phyloP scores from a whole-genome alignment of 2,113 vertebrate genomes.

The Leucoraja erinaceus region DNA sequence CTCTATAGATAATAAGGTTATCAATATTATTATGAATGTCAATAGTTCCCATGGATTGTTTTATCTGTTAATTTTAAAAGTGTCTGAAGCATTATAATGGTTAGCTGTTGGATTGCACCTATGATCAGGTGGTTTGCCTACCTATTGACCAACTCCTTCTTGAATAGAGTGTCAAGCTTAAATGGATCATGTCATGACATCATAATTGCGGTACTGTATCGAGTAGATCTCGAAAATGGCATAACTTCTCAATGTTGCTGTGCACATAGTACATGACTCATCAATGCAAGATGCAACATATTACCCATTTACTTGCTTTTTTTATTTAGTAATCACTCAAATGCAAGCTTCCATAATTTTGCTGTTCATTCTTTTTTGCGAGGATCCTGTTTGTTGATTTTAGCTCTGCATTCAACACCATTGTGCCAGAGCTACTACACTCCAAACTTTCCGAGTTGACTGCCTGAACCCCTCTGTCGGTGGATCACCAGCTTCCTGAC shows the following conservation, averaged over 20 bases:
- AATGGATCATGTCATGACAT: neutral
- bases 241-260: neutral
- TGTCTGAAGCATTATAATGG: neutral
- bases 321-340: neutral
- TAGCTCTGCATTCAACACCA: too few species aligned
- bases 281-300: neutral
- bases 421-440: too few species aligned
- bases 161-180: neutral
- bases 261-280: neutral
- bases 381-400: too few species aligned
- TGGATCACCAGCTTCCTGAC: too few species aligned
- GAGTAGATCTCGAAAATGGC: neutral
- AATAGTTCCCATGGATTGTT: neutral
- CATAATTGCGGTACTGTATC: neutral
- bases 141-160: neutral
- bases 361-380: neutral
- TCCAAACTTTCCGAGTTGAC: too few species aligned
- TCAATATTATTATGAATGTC: neutral
- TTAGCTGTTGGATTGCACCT: neutral
- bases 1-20: neutral
- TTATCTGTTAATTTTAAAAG: neutral
- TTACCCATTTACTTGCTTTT: neutral
- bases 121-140: neutral
- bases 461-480: too few species aligned
- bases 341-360: neutral